Conservation (phyloP, 2,113 vertebrate genomes). For the Ceuthmochares aereus region DNA sequence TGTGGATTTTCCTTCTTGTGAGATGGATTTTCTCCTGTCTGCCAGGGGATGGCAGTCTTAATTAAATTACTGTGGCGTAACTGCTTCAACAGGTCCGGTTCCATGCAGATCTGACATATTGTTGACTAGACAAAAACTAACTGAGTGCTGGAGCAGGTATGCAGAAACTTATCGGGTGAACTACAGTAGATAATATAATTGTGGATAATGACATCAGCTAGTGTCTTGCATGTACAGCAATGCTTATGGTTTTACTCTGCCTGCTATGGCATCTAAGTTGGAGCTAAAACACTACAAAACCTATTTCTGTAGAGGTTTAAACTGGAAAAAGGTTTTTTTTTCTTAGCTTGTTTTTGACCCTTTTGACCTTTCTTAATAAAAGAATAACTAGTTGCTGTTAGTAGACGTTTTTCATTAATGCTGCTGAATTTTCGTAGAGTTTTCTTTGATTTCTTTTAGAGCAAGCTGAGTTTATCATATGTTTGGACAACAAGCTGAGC, state of each 20-base stretch:
- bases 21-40: not conserved
- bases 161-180: not conserved
- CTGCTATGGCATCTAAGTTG: not conserved
- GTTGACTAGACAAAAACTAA: not conserved
- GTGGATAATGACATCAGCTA: not conserved
- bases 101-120: not conserved
- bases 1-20: not conserved
- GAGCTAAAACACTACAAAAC: not conserved
- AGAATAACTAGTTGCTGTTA: not conserved
- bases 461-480: not conserved
- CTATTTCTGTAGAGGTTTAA: not conserved
- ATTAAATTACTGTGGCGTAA: not conserved
- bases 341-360: not conserved
- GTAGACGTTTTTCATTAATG: not conserved
- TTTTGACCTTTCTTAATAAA: not conserved
- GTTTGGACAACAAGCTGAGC: not conserved
- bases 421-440: not conserved
- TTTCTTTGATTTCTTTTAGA: not conserved
- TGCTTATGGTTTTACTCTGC: not conserved
- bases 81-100: not conserved
- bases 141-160: not conserved
- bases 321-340: not conserved
- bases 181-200: not conserved
- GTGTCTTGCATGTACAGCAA: not conserved
- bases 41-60: slow-evolving; percentile 9